phyloP scores from a whole-genome alignment of 2,888 invertebrate species.

The Andrena camellia region DNA sequence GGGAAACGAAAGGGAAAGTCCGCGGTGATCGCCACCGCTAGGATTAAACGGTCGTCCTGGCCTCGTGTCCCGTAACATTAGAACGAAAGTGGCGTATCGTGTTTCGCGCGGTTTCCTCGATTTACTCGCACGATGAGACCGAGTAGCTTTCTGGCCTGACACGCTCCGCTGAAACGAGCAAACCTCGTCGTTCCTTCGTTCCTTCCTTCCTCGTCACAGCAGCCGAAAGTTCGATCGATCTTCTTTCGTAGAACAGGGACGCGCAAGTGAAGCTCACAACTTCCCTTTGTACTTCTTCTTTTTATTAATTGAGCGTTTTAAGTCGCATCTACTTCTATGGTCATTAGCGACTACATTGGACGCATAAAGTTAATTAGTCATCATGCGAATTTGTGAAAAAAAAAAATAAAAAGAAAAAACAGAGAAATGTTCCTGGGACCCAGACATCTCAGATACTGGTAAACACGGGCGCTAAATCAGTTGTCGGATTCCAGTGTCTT shows the following conservation, averaged over 20 bases:
- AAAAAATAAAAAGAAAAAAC: too few relatives aligned
- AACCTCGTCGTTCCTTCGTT: not conserved
- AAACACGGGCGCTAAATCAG: too few relatives aligned
- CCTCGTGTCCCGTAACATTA: constrained; percentile 64
- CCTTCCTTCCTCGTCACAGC: not conserved
- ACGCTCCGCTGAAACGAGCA: constrained; percentile 31
- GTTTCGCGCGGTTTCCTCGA: constrained; percentile 70
- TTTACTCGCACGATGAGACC: constrained; percentile 46
- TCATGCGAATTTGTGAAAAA: too few relatives aligned
- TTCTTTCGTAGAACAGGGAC: not conserved
- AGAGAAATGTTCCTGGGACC: too few relatives aligned
- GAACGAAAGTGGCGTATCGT: constrained; percentile 70
- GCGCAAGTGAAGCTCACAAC: too few relatives aligned
- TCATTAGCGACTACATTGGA: too few relatives aligned
- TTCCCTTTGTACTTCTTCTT: not conserved
- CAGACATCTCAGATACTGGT: too few relatives aligned
- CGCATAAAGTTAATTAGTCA: too few relatives aligned
- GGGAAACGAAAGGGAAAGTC: constrained; percentile 57
- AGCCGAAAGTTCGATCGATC: constrained; percentile 5
- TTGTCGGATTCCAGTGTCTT: too few relatives aligned
- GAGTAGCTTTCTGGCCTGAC: constrained; percentile 26
- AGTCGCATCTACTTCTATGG: too few relatives aligned
- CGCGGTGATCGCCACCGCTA: constrained; percentile 39
- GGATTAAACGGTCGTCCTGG: constrained; percentile 61
- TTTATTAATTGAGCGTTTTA: too few relatives aligned